phyloP scores from a whole-genome alignment of 37 sponge, comb jelly and placozoan species.

The Axinella damicornis region DNA sequence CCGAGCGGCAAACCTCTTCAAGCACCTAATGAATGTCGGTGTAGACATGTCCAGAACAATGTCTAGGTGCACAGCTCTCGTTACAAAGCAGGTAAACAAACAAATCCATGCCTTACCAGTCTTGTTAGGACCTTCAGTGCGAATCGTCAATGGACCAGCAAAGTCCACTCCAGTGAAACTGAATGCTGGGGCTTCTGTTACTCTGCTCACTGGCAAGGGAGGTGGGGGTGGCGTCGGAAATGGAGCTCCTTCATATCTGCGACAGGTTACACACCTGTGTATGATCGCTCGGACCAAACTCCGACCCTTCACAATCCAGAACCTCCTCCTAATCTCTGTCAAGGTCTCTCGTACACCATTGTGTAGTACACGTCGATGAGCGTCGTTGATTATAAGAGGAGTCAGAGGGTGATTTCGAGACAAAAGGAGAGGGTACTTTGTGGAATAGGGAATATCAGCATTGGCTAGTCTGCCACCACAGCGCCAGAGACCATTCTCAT shows the following conservation, averaged over 20 bases:
- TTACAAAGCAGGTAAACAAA: no score
- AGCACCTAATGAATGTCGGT: not conserved
- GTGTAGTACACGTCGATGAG: slow-evolving; percentile 26
- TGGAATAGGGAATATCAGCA: slow-evolving; percentile 9
- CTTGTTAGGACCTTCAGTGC: not conserved
- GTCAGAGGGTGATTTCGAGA: slow-evolving; percentile 15
- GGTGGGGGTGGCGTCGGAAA: slow-evolving; percentile 30
- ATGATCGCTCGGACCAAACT: slow-evolving; percentile 23
- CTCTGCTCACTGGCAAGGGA: slow-evolving; percentile 43
- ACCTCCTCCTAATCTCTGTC: slow-evolving; percentile 29
- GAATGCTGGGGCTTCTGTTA: slow-evolving; percentile 37
- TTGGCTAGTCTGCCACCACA: slow-evolving; percentile 1
- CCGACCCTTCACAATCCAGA: slow-evolving; percentile 46
- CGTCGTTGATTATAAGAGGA: not conserved
- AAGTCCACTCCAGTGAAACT: no score
- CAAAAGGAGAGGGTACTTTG: slow-evolving; percentile 2
- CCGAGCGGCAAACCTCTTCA: not conserved
- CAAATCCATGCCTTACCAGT: not conserved
- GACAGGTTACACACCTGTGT: slow-evolving; percentile 24
- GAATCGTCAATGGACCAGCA: slow-evolving; percentile 34
- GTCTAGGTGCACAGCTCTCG: not conserved
- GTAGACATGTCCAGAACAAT: not conserved
- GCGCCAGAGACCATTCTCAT: not conserved
- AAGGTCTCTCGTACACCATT: slow-evolving; percentile 12
- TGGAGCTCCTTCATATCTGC: slow-evolving; percentile 11